Percentiles rank a stretch among this genome's conserved stretches.
phyloP scores from a whole-genome alignment of 2,113 vertebrate genomes.

The Mixornis gularis region DNA sequence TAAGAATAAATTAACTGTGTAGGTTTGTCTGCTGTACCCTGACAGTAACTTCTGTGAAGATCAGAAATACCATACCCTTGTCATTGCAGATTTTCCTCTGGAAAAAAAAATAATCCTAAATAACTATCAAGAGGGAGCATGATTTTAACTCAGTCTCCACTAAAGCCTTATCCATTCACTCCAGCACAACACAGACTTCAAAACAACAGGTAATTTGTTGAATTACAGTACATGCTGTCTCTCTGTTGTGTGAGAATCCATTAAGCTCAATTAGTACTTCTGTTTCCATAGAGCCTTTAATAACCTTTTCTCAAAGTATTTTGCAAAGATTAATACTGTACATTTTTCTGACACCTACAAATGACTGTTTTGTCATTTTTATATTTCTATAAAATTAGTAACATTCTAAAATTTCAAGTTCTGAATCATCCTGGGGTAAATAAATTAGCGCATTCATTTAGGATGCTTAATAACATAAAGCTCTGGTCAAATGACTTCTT shows the following conservation, averaged over 20 bases:
- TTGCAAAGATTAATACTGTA: neutral
- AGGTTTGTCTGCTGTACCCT: neutral
- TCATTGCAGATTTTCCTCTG: neutral
- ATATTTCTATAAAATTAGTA: neutral
- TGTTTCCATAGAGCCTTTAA: conserved; percentile 32
- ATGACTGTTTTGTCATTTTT: conserved; percentile 6
- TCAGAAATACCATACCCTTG: neutral
- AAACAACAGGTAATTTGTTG: conserved; percentile 50
- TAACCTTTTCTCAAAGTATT: neutral
- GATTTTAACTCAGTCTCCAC: neutral
- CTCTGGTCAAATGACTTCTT: neutral
- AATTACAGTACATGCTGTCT: conserved; percentile 28
- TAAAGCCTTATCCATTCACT: neutral
- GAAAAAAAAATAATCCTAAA: neutral
- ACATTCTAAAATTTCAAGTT: neutral
- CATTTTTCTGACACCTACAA: conserved; percentile 7
- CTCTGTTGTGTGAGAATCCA: conserved; percentile 30
- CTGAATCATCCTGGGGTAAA: neutral
- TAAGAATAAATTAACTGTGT: neutral
- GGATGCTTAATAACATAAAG: neutral
- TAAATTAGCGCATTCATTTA: neutral
- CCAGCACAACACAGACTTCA: conserved; percentile 11
- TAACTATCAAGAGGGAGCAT: neutral
- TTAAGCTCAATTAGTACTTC: conserved; percentile 52
- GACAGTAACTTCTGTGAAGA: neutral